phyloP scores from a whole-genome alignment of 1,140 invertebrate species.

The Akabosia matsudoensis region DNA sequence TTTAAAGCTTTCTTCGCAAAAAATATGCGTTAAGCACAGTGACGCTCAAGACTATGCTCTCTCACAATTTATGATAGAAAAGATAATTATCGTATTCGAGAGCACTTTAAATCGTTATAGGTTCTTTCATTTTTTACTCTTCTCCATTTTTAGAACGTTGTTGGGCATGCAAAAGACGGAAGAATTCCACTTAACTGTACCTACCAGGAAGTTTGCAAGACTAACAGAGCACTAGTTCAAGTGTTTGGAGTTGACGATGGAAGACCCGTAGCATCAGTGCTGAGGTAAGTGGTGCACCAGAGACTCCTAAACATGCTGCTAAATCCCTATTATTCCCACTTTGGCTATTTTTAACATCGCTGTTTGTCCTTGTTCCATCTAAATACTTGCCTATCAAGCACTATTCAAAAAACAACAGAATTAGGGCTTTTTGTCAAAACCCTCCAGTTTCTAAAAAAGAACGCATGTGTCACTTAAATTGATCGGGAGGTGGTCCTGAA shows the following conservation, averaged over 20 bases:
- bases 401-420: neutral
- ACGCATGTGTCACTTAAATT: neutral
- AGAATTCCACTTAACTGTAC: slow-evolving; percentile 30
- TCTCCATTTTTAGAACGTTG: slow-evolving; percentile 27
- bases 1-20: too few species aligned
- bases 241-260: slow-evolving; percentile 17
- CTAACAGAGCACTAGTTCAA: slow-evolving; percentile 25
- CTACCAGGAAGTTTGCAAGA: slow-evolving; percentile 25
- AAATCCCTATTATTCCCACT: neutral
- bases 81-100: neutral
- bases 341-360: neutral
- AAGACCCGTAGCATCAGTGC: neutral
- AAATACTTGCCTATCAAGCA: neutral
- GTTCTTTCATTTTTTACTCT: neutral
- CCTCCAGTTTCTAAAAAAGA: too few species aligned
- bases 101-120: neutral
- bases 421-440: neutral
- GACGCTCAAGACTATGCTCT: neutral
- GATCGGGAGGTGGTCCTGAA: too few species aligned
- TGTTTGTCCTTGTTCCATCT: neutral
- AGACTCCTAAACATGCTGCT: neutral
- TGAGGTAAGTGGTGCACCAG: slow-evolving; percentile 26
- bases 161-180: slow-evolving; percentile 31
- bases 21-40: too few species aligned
- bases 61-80: neutral